Evolutionary conservation across 2,888 invertebrate genomes (phyloP).

Genomic region (Fragum sueziense): DNA sequence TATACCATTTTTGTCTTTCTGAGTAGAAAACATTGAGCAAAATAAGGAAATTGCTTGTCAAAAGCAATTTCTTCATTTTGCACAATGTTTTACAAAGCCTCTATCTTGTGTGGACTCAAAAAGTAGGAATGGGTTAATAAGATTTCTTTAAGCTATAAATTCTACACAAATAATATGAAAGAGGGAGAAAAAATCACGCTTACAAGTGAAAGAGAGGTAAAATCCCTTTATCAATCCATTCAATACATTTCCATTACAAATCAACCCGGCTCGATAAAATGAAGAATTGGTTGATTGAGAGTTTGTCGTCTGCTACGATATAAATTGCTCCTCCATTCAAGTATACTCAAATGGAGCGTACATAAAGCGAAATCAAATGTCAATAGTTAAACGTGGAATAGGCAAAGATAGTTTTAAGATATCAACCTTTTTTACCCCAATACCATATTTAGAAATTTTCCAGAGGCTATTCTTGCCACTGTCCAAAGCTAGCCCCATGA

Average conservation of each 20-base stretch:
- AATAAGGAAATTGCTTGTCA: too few species aligned
- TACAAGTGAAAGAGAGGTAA: constrained; percentile 1
- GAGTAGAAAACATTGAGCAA: too few species aligned
- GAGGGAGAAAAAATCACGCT: neutral
- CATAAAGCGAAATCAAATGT: constrained; percentile 19
- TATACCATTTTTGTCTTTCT: too few species aligned
- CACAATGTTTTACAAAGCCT: too few species aligned
- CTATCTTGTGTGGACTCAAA: too few species aligned
- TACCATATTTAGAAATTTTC: too few species aligned
- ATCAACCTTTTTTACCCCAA: neutral
- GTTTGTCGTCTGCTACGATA: constrained; percentile 19
- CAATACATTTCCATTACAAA: constrained; percentile 4
- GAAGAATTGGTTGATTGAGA: constrained; percentile 14
- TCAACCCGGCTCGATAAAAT: constrained; percentile 5
- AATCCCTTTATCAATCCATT: constrained; percentile 22
- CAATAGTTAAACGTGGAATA: constrained; percentile 16
- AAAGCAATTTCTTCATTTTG: too few species aligned
- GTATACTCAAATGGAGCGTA: constrained; percentile 19
- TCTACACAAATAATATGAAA: too few species aligned
- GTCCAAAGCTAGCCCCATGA: too few species aligned
- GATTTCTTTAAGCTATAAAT: too few species aligned
- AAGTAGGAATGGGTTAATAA: too few species aligned
- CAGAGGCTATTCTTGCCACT: too few species aligned
- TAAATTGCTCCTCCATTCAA: constrained; percentile 18
- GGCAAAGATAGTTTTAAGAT: constrained; percentile 11